Evolutionary conservation across 2,888 invertebrate genomes (phyloP).

Genomic region (Philaethria dido): DNA sequence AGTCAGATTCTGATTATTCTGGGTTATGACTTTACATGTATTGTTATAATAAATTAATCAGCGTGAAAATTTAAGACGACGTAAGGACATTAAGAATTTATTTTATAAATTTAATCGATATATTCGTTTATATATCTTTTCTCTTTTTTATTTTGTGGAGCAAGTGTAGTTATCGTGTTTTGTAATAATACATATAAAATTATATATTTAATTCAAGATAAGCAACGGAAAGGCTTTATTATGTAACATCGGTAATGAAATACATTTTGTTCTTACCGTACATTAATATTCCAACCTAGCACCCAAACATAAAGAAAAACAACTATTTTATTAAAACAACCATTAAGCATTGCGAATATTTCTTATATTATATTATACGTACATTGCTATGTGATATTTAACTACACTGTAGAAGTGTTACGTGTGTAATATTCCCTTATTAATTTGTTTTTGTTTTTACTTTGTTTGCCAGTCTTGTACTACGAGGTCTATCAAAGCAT

Average conservation of each 20-base stretch:
- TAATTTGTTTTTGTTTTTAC: conserved; percentile 47
- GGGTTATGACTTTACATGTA: too few relatives aligned
- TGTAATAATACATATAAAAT: too few relatives aligned
- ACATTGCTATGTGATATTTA: conserved; percentile 37
- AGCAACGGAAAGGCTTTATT: too few relatives aligned
- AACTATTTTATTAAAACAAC: neutral
- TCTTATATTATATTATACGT: conserved; percentile 35
- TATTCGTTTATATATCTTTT: too few relatives aligned
- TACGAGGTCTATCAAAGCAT: conserved; percentile 45
- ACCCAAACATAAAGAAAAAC: neutral
- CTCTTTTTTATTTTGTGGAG: too few relatives aligned
- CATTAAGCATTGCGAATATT: conserved; percentile 34
- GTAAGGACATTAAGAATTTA: too few relatives aligned
- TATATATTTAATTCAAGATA: neutral
- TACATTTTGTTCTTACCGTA: neutral
- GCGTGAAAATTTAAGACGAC: too few relatives aligned
- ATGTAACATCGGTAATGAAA: too few relatives aligned
- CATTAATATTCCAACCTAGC: neutral
- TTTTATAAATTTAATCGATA: too few relatives aligned
- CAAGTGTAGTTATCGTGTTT: too few relatives aligned
- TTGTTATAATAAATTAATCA: too few relatives aligned
- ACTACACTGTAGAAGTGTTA: conserved; percentile 47
- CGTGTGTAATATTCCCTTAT: conserved; percentile 33
- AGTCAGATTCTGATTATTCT: too few relatives aligned
- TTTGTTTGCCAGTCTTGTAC: conserved; percentile 47